phyloP scores from a whole-genome alignment of 2,888 invertebrate genomes.

The Xylota sylvarum region DNA sequence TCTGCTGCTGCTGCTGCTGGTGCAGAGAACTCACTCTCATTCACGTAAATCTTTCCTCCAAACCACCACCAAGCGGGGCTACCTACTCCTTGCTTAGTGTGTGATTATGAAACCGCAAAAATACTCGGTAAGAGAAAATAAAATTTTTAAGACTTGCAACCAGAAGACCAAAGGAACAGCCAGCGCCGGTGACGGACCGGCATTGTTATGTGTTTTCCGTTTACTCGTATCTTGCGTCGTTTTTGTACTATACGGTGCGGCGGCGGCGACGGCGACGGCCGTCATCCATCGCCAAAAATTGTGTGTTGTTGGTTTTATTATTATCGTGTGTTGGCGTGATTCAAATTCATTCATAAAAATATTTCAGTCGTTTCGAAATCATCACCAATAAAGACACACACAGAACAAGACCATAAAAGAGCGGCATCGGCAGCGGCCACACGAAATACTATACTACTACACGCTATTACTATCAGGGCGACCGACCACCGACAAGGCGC shows the following conservation, averaged over 20 bases:
- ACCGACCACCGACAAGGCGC: background rate
- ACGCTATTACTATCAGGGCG: constrained; percentile 2
- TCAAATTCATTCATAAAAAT: constrained; percentile 72
- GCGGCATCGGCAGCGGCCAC: background rate
- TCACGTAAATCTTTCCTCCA: constrained; percentile 36
- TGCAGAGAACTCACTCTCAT: constrained; percentile 40
- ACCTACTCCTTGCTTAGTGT: constrained; percentile 41
- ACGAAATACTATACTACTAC: constrained; percentile 32
- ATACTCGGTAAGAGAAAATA: constrained; percentile 28
- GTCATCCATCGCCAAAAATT: constrained; percentile 41
- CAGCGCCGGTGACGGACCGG: constrained; percentile 41
- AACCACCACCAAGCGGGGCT: constrained; percentile 8
- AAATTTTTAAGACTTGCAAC: constrained; percentile 50
- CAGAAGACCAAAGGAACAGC: background rate
- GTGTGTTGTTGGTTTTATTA: constrained; percentile 22
- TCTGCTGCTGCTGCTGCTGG: too few relatives aligned
- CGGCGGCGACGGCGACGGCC: background rate
- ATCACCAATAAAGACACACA: constrained; percentile 43
- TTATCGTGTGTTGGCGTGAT: constrained; percentile 52
- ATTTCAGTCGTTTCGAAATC: constrained; percentile 43
- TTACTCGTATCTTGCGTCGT: background rate
- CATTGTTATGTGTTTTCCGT: constrained; percentile 35
- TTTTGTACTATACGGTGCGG: constrained; percentile 1
- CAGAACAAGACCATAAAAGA: constrained; percentile 18
- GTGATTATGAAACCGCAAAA: constrained; percentile 64